phyloP scores from a whole-genome alignment of 2,888 invertebrate species.

The Keiferia lycopersicella region DNA sequence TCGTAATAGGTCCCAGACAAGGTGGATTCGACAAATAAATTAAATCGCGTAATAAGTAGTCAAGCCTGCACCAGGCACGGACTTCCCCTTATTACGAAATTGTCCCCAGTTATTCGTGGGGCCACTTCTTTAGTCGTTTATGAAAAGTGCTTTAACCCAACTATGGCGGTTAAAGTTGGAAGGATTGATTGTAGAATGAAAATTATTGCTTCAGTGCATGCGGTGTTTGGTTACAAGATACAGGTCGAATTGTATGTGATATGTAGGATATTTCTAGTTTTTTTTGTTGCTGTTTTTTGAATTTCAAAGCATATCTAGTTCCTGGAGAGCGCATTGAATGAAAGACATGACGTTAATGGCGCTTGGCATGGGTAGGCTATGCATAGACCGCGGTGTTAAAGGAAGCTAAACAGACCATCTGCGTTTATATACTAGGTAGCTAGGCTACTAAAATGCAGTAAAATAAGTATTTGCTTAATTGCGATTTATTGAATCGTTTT shows the following conservation, averaged over 20 bases:
- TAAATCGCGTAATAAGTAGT: slow-evolving; percentile 69
- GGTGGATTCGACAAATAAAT: slow-evolving; percentile 67
- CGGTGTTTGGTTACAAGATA: slow-evolving; percentile 14
- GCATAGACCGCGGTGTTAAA: no score
- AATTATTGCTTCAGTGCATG: slow-evolving; percentile 30
- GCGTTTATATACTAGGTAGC: no score
- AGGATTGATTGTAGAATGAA: slow-evolving; percentile 39
- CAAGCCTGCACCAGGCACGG: slow-evolving; percentile 61
- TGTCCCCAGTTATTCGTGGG: slow-evolving; percentile 65
- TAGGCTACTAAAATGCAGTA: no score
- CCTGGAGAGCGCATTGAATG: no score
- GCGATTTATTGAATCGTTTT: no score
- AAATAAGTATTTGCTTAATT: no score
- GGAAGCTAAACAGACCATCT: no score
- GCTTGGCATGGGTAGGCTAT: no score
- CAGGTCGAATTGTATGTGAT: neutral
- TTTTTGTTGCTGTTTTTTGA: no score
- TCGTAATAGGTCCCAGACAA: slow-evolving; percentile 59
- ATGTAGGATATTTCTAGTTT: neutral
- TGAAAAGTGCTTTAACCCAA: slow-evolving; percentile 46
- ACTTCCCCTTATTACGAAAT: slow-evolving; percentile 68
- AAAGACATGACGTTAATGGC: no score
- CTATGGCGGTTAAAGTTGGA: slow-evolving; percentile 43
- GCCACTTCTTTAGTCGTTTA: slow-evolving; percentile 54
- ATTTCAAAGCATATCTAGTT: no score